These are phyloP conservation scores for Malurus melanocephalus DNA, from an alignment of 2,113 vertebrate genomes.

Conservation along the genomic window DNA sequence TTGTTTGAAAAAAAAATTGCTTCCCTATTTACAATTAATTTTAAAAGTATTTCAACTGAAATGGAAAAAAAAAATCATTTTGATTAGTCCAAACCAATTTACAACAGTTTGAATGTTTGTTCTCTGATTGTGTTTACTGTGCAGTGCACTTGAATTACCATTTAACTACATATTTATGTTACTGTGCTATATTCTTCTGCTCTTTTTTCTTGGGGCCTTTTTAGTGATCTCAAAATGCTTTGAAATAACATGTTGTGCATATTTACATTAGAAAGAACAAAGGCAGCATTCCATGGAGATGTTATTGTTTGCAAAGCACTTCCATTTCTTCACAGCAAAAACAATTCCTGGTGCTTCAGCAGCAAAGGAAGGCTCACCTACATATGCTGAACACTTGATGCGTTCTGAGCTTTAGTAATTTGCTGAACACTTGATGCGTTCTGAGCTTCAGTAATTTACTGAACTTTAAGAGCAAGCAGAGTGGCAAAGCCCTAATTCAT, in stretches of 20 bases:
- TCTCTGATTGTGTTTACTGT: not conserved
- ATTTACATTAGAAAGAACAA: not conserved
- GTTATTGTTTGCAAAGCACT: not conserved
- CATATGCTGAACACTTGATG: not conserved
- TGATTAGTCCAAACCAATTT: not conserved
- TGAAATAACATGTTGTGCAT: not conserved
- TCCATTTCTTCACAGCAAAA: not conserved
- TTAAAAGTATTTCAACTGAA: not conserved
- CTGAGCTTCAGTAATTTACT: not conserved
- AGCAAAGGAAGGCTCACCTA: not conserved
- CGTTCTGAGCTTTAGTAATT: not conserved
- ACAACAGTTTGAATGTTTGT: not conserved
- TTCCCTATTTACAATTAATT: not conserved
- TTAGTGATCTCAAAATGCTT: not conserved
- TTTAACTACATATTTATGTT: not conserved
- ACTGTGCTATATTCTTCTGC: not conserved
- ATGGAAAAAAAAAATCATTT: not conserved
- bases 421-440: not conserved
- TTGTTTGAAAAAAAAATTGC: not conserved
- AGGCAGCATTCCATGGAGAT: not conserved
- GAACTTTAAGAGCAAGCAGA: constrained; percentile 11
- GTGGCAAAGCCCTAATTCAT: not conserved
- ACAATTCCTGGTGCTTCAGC: not conserved
- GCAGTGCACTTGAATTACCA: not conserved
- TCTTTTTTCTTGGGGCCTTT: not conserved